Base-by-base conservation (phyloP, 2,797 vertebrate genomes). In the Sebastes wilsoni region DNA sequence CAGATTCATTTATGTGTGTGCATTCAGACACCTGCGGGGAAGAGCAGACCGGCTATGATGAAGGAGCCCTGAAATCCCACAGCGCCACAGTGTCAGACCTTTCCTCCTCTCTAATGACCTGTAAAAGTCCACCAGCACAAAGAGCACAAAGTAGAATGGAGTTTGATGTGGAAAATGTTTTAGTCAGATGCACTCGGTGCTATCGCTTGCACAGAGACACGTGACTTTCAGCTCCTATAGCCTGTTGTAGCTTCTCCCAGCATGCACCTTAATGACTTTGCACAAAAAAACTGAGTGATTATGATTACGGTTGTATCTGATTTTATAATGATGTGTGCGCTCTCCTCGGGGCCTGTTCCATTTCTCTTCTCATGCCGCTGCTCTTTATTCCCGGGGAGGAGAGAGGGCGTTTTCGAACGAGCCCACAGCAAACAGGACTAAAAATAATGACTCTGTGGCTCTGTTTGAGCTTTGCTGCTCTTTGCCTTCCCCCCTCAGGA, bases 391-490 rank as follows among this genome's bases (percentile, higher is more conserved):
- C 81, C 34, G 62, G 78, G 89, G 83, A 92, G 87, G 85, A 85
- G 85, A 87, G 89, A 88, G 88, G 92, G 92, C 75, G 82, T 93
- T 91, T 49, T 84, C 38, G 79, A 92, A 93, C 84, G 68, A 90
- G 90, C 93, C 92, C 89, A 90, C 75, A 90, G 94, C 92, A 95
- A 96, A 95, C 95, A 95, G 89, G 91, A 92, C 95, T 95, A 95
- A 96, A 96, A 96, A 95, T 95, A 96, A 96, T 94, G 94, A 94
- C 90, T 94, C 87, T 79, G 92, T 92, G 92, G 91, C 93, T 94
- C 84, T 90, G 94, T 93, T 95, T 93, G 94, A 95, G 94, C 92
- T 90, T 84, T 93, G 90, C 87, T 91, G 90, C 92, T 94, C 92
- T 94, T 91, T 95, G 87, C 87, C 87, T 91, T 90, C 89, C 93